phyloP scores from a whole-genome alignment of 2,113 vertebrate genomes.

The Albula goreensis region DNA sequence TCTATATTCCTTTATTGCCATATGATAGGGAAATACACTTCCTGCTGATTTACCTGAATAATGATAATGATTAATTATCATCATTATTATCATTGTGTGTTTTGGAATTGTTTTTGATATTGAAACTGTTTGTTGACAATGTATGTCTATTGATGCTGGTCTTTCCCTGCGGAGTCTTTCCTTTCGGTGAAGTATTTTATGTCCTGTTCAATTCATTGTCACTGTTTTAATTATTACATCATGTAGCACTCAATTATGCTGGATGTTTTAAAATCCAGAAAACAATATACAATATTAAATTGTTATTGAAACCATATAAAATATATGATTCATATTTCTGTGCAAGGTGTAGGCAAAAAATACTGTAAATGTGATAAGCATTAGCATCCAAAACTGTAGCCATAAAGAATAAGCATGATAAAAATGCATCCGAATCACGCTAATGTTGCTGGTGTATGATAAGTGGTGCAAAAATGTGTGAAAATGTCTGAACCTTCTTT shows the following conservation, averaged over 20 bases:
- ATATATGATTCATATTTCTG: neutral
- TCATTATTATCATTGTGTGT: neutral
- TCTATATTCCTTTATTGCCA: too few relatives aligned
- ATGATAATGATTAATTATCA: neutral
- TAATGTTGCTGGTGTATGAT: neutral
- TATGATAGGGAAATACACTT: too few relatives aligned
- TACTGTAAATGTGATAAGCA: neutral
- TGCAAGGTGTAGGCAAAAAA: slow-evolving; percentile 5
- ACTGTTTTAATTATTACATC: neutral
- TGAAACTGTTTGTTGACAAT: neutral
- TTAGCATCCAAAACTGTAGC: too few relatives aligned
- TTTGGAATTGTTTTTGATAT: neutral
- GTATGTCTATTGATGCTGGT: neutral
- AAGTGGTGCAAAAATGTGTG: neutral
- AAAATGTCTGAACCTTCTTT: slow-evolving; percentile 1
- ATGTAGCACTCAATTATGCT: neutral
- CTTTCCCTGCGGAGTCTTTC: neutral
- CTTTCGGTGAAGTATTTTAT: neutral
- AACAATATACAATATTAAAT: neutral
- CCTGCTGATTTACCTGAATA: too few relatives aligned
- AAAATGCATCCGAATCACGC: neutral
- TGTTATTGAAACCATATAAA: too few relatives aligned
- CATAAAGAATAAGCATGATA: neutral
- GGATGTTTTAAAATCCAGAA: neutral
- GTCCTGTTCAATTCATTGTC: neutral